These are phyloP conservation scores for Nibea coibor DNA, from an alignment of 2,113 vertebrate genomes.

Conservation along the genomic window DNA sequence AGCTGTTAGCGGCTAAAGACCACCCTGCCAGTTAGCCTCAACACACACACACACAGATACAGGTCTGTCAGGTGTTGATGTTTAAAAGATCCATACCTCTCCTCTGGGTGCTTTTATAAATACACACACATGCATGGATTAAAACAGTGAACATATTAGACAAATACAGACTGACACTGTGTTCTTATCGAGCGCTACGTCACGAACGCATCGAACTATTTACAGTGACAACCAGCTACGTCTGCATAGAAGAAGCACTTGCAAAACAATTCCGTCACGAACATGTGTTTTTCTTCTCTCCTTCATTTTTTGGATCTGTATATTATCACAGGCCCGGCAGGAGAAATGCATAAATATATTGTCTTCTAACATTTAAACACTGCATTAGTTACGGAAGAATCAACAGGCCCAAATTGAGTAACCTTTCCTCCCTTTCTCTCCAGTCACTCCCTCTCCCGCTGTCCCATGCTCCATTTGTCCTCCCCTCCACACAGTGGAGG, in stretches of 20 bases:
- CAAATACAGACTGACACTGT: not conserved
- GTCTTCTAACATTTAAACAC: conserved; percentile 5
- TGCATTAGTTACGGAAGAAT: conserved; percentile 17
- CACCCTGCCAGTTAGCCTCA: conserved; percentile 74
- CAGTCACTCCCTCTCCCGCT: conserved; percentile 31
- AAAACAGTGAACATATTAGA: not conserved
- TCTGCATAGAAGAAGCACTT: not conserved
- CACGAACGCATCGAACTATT: not conserved
- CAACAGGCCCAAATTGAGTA: conserved; percentile 16
- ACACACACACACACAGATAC: conserved; percentile 21
- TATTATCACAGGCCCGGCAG: conserved; percentile 2
- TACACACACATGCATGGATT: conserved; percentile 21
- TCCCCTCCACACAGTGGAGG: conserved; percentile 62
- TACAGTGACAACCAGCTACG: not conserved
- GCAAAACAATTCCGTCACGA: not conserved
- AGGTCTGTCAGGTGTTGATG: conserved; percentile 69
- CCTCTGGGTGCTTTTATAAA: conserved; percentile 42
- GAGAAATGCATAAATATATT: conserved; percentile 25
- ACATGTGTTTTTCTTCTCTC: not conserved
- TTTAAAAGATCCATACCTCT: conserved; percentile 56
- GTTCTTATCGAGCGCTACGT: not conserved
- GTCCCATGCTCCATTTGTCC: conserved; percentile 70
- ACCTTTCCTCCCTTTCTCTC: conserved; percentile 33
- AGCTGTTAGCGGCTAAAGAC: conserved; percentile 73
- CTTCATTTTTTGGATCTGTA: not conserved